phyloP scores from a whole-genome alignment of 2,797 vertebrate genomes.

The Iguana delicatissima region DNA sequence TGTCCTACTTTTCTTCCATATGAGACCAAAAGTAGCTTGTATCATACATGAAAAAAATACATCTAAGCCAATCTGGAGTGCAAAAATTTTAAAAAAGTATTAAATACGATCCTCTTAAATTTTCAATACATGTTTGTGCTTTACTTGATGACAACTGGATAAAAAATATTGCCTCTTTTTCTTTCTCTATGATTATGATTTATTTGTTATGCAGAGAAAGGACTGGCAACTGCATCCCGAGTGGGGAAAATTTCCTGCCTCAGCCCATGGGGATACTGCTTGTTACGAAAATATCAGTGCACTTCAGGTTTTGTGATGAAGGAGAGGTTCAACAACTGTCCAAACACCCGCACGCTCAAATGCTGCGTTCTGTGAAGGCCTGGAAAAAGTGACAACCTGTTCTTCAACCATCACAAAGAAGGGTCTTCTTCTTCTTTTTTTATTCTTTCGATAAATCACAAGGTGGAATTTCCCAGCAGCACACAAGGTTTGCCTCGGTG shows the following conservation, averaged over 20 bases:
- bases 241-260: not conserved
- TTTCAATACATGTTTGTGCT: not conserved
- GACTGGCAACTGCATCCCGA: too few species aligned
- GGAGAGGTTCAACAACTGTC: slow-evolving; percentile 10
- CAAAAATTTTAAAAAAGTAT: too few species aligned
- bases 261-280: slow-evolving; percentile 4
- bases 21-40: too few species aligned
- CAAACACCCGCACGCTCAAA: not conserved
- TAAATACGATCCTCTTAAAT: too few species aligned
- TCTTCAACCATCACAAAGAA: not conserved
- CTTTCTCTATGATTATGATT: not conserved
- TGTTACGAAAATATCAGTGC: not conserved
- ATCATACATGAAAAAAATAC: too few species aligned
- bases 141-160: not conserved
- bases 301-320: not conserved
- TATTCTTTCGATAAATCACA: not conserved
- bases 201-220: not conserved
- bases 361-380: not conserved
- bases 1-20: too few species aligned
- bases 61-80: too few species aligned
- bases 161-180: not conserved
- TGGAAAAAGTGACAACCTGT: not conserved
- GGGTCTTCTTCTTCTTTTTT: not conserved
- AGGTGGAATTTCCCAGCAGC: not conserved
- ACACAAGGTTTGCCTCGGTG: too few species aligned